A percentile compares a stretch with the other conserved stretches of the same genome.
phyloP scores from a whole-genome alignment of 2,113 vertebrate genomes.

The Entomyzon cyanotis region DNA sequence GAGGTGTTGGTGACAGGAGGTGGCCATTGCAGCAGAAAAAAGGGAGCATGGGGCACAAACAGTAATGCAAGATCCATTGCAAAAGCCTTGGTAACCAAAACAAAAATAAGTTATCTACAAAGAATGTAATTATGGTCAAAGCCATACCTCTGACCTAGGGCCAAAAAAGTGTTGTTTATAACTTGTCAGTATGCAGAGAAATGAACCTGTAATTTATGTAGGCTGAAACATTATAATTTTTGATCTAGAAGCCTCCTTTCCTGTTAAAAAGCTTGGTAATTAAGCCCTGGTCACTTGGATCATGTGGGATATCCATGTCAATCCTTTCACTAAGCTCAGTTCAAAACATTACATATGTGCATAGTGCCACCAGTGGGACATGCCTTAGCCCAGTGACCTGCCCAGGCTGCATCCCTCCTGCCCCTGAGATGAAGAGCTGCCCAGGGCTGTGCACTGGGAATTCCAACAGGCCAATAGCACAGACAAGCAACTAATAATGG shows the following conservation, averaged over 20 bases:
- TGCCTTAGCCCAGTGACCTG: background rate
- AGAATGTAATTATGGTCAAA: constrained; percentile 58
- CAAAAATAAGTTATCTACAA: constrained; percentile 42
- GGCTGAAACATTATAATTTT: constrained; percentile 35
- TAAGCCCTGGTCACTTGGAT: background rate
- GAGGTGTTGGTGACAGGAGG: background rate
- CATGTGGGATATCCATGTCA: background rate
- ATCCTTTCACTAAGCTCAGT: background rate
- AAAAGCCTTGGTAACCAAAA: background rate
- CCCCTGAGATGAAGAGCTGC: background rate
- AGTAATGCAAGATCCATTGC: background rate
- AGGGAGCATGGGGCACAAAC: background rate
- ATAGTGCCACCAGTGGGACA: background rate
- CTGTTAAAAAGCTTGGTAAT: constrained; percentile 15
- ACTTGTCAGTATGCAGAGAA: constrained; percentile 4
- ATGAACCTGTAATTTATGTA: constrained; percentile 49
- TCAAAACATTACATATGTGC: background rate
- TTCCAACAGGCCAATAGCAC: background rate
- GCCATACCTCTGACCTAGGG: background rate
- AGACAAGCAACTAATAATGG: background rate
- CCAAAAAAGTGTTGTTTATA: constrained; percentile 47
- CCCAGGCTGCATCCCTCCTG: background rate
- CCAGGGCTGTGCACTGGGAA: background rate
- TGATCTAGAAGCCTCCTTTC: constrained; percentile 28
- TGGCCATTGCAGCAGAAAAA: background rate